These are phyloP conservation scores for Ginglymostoma cirratum DNA, from an alignment of 2,113 vertebrate species.

Conservation along the genomic window DNA sequence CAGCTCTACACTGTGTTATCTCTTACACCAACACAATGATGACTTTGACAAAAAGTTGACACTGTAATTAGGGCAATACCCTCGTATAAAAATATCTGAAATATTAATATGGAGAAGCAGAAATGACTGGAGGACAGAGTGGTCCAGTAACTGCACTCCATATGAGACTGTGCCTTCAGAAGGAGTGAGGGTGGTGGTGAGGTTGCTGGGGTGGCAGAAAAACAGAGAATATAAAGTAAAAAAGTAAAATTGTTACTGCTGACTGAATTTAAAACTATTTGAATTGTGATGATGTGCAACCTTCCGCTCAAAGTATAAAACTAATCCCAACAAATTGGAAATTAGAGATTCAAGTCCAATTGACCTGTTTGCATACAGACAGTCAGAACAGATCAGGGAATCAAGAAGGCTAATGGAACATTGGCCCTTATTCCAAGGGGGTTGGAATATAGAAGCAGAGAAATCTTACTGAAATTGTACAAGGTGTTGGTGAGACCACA, in stretches of 20 bases:
- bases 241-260: neutral
- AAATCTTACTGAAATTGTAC: no score
- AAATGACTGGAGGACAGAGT: neutral
- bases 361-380: neutral
- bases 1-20: no score
- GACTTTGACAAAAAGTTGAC: neutral
- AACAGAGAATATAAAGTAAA: neutral
- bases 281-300: neutral
- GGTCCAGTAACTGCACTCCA: neutral
- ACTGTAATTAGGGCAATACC: neutral
- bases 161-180: neutral
- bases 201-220: neutral
- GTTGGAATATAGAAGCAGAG: no score
- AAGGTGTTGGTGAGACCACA: no score
- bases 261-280: neutral
- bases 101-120: neutral
- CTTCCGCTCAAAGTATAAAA: neutral
- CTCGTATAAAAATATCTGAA: neutral
- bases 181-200: neutral
- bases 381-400: neutral
- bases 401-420: no score
- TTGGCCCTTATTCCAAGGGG: no score
- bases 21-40: neutral
- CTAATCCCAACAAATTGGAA: neutral
- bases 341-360: neutral